Percentiles rank a stretch among this genome's conserved stretches.
phyloP scores from a whole-genome alignment of 2,113 vertebrate genomes.

The Crotalus horridus region DNA sequence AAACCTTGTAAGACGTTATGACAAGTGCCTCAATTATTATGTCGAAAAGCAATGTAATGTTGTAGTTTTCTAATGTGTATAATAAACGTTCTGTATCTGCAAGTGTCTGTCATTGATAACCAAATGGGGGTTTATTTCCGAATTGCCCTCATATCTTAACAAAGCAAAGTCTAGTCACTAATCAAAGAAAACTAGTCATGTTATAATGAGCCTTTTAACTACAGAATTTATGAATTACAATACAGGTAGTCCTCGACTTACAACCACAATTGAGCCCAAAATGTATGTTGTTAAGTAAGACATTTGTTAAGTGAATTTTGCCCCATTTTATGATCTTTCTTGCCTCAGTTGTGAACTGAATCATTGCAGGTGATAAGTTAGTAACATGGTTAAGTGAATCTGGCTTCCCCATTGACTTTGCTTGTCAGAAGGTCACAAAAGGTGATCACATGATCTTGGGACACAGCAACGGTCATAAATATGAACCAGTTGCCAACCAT shows the following conservation, averaged over 20 bases:
- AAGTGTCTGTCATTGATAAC: too few species aligned
- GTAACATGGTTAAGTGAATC: not conserved
- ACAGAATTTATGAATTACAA: not conserved
- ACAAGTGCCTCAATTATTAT: too few species aligned
- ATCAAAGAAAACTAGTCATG: not conserved
- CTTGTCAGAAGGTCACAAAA: not conserved
- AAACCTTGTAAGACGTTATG: too few species aligned
- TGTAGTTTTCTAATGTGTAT: too few species aligned
- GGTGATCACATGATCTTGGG: not conserved
- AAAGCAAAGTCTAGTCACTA: not conserved
- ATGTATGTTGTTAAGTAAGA: not conserved
- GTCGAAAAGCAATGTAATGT: too few species aligned
- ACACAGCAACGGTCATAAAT: not conserved
- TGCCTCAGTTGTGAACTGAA: not conserved
- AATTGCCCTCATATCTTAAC: too few species aligned
- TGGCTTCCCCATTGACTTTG: not conserved
- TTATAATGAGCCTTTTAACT: fast-evolving
- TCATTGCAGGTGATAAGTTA: not conserved
- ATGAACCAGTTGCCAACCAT: not conserved
- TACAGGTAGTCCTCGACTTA: not conserved
- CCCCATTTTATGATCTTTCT: not conserved
- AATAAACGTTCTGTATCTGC: too few species aligned
- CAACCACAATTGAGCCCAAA: not conserved
- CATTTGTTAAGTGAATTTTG: not conserved
- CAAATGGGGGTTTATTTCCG: too few species aligned